Conservation (phyloP, 2,888 invertebrate genomes). For the Allolobophora icterica region DNA sequence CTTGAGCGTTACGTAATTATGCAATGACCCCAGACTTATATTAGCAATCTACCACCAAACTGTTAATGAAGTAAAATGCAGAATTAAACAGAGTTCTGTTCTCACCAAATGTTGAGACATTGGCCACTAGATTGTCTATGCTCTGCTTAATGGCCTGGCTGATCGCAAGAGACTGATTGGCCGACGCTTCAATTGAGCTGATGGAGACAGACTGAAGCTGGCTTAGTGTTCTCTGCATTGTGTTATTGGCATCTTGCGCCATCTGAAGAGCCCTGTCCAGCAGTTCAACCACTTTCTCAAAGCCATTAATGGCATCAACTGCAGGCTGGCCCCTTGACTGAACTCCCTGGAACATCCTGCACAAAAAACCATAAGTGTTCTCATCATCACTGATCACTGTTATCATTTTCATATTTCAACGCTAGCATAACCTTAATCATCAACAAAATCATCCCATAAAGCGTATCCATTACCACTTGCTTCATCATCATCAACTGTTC, state of each 20-base stretch:
- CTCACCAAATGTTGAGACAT: slow-evolving; percentile 1
- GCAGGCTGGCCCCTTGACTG: slow-evolving; percentile 48
- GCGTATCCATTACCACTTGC: no score
- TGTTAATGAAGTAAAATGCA: background rate
- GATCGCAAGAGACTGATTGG: slow-evolving; percentile 32
- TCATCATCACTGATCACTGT: no score
- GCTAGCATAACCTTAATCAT: background rate
- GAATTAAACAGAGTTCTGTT: background rate
- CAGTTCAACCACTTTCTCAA: slow-evolving; percentile 43
- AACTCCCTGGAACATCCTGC: slow-evolving; percentile 48
- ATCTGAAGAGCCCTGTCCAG: slow-evolving; percentile 44
- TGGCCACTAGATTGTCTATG: background rate
- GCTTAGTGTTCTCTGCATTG: slow-evolving; percentile 40
- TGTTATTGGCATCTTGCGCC: slow-evolving; percentile 47
- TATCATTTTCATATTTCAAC: no score
- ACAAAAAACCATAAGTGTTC: background rate
- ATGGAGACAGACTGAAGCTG: slow-evolving; percentile 34
- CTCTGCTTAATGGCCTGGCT: background rate
- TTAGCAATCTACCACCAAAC: background rate
- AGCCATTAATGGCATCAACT: slow-evolving; percentile 50
- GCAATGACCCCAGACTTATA: no score
- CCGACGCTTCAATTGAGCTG: slow-evolving; percentile 39
- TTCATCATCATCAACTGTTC: no score
- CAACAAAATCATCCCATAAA: background rate
- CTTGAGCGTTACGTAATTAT: no score